Percentiles rank a stretch among this genome's conserved stretches.
phyloP scores from a whole-genome alignment of 2,888 invertebrate species.

The Metalampra italica region DNA sequence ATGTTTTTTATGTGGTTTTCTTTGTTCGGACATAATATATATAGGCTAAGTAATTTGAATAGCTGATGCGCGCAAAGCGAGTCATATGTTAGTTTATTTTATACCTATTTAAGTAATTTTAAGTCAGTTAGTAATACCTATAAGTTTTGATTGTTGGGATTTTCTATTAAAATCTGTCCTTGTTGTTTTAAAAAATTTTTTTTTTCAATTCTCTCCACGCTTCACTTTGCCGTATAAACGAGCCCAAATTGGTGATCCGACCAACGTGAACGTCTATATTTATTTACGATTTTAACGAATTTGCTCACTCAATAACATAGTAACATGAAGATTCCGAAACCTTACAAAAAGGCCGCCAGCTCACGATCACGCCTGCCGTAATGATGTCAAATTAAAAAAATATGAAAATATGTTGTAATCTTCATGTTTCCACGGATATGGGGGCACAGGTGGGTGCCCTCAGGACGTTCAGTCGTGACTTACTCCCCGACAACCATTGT shows the following conservation, averaged over 20 bases:
- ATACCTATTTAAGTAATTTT: too few relatives aligned
- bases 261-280: neutral
- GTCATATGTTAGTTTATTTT: too few relatives aligned
- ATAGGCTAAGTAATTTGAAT: too few relatives aligned
- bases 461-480: constrained; percentile 66
- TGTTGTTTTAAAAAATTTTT: neutral
- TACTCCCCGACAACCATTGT: constrained; percentile 52
- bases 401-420: constrained; percentile 33
- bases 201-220: neutral
- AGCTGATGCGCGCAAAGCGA: too few relatives aligned
- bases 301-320: neutral
- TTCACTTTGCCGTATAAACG: neutral
- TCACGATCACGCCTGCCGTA: constrained; percentile 44
- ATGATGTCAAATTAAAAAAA: constrained; percentile 50
- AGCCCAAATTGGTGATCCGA: neutral
- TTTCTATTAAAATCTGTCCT: too few relatives aligned
- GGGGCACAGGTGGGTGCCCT: constrained; percentile 69
- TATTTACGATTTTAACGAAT: neutral
- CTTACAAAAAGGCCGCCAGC: constrained; percentile 33
- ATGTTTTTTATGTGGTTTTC: too few relatives aligned
- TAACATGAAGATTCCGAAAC: constrained; percentile 18
- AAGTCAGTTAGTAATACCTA: too few relatives aligned
- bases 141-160: too few relatives aligned
- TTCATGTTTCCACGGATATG: constrained; percentile 41
- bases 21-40: too few relatives aligned